Conservation (phyloP, 2,888 invertebrate genomes). For the Dynastes hyllus region DNA sequence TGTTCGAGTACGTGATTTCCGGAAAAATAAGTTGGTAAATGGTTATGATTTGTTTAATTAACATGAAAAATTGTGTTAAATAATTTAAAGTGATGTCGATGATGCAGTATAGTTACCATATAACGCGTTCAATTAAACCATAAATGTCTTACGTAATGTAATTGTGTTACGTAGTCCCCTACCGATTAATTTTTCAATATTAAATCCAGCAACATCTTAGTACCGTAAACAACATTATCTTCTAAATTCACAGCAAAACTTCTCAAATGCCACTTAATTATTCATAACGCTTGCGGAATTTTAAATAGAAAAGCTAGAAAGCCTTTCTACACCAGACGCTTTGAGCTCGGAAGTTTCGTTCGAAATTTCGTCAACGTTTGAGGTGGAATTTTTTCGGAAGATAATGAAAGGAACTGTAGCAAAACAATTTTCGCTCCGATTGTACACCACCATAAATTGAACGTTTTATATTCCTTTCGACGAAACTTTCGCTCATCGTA, state of each 20-base stretch:
- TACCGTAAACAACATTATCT: slow-evolving; percentile 1
- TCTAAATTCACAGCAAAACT: slow-evolving; percentile 36
- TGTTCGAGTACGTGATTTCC: no score
- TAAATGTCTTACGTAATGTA: no score
- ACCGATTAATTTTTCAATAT: neutral
- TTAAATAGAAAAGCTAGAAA: neutral
- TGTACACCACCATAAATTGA: neutral
- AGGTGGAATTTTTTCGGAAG: neutral
- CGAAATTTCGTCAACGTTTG: slow-evolving; percentile 2
- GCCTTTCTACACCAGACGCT: neutral
- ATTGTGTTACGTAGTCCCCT: no score
- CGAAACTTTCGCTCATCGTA: neutral
- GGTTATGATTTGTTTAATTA: no score
- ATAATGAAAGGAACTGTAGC: neutral
- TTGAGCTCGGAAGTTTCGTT: neutral
- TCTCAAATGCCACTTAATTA: slow-evolving; percentile 28
- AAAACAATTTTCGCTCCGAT: neutral
- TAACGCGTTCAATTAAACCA: no score
- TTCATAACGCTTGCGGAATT: slow-evolving; percentile 30
- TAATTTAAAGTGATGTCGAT: no score
- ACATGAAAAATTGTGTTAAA: no score
- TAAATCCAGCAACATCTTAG: neutral
- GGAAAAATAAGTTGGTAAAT: no score
- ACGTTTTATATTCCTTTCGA: neutral
- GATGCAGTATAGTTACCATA: no score